phyloP scores from a whole-genome alignment of 2,888 invertebrate genomes.

The Cheilosia vernalis region DNA sequence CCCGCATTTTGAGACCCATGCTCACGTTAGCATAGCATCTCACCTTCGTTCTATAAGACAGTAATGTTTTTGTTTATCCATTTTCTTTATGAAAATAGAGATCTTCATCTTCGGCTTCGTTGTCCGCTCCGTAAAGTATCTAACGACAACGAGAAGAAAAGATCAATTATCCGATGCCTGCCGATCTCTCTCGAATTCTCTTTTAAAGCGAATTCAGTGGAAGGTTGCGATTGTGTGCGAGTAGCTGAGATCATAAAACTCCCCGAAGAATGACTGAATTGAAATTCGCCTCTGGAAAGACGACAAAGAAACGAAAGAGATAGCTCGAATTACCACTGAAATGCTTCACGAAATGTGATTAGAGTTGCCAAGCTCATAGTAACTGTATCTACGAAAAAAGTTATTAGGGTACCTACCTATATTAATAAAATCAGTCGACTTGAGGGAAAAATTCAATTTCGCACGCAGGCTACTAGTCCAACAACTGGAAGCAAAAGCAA shows the following conservation, averaged over 20 bases:
- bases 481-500: no score
- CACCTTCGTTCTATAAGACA: background rate
- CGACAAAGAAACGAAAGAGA: slow-evolving; percentile 53
- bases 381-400: background rate
- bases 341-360: slow-evolving; percentile 7
- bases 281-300: slow-evolving; percentile 67
- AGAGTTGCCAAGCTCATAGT: slow-evolving; percentile 43
- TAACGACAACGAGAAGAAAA: slow-evolving; percentile 3
- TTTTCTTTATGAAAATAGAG: slow-evolving; percentile 3
- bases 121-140: background rate
- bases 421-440: no score
- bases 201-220: slow-evolving; percentile 49
- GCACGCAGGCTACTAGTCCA: no score
- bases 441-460: no score
- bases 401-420: no score
- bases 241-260: slow-evolving; percentile 62
- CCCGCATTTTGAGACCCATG: slow-evolving; percentile 1
- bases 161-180: slow-evolving; percentile 13
- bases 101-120: background rate
- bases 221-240: slow-evolving; percentile 19
- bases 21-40: background rate
- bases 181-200: slow-evolving; percentile 13
- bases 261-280: slow-evolving; percentile 34
- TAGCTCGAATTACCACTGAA: slow-evolving; percentile 6
- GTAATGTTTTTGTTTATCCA: slow-evolving; percentile 44